These are phyloP conservation scores for Hypsibius dujardini DNA, from an alignment of 1,140 invertebrate genomes.

Conservation along the genomic window DNA sequence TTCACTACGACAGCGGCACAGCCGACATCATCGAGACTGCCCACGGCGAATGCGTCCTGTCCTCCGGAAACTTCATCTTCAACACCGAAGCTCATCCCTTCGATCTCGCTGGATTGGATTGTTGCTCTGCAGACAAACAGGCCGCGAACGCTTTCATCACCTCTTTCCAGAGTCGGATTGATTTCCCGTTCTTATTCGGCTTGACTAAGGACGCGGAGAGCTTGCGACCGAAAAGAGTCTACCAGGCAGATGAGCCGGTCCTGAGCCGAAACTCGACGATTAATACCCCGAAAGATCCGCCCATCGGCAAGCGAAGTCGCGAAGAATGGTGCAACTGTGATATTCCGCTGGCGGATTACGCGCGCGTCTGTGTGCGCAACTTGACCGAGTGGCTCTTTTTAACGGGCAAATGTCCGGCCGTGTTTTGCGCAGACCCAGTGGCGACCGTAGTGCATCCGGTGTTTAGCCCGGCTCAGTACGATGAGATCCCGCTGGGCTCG, in stretches of 20 bases:
- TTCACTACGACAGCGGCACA: slow-evolving; percentile 60
- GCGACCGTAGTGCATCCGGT: background rate
- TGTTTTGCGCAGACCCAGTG: background rate
- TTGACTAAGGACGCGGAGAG: slow-evolving; percentile 11
- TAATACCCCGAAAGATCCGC: no score
- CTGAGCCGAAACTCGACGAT: no score
- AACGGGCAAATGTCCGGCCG: background rate
- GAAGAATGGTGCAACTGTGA: background rate
- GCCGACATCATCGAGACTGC: slow-evolving; percentile 54
- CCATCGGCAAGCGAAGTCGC: background rate
- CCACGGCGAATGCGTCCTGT: slow-evolving; percentile 61
- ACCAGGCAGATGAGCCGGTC: no score
- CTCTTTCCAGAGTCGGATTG: background rate
- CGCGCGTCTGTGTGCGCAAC: background rate
- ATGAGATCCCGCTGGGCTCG: background rate
- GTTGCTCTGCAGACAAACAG: slow-evolving; percentile 46
- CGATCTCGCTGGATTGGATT: slow-evolving; percentile 74
- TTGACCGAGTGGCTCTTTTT: background rate
- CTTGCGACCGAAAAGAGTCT: background rate
- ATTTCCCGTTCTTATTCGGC: background rate
- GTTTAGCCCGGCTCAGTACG: background rate
- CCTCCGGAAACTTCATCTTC: slow-evolving; percentile 83
- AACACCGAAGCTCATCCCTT: slow-evolving; percentile 98
- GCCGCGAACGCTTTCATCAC: background rate
- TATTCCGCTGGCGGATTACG: background rate